phyloP scores from a whole-genome alignment of 2,888 invertebrate genomes.

The Cosmia pyralina region DNA sequence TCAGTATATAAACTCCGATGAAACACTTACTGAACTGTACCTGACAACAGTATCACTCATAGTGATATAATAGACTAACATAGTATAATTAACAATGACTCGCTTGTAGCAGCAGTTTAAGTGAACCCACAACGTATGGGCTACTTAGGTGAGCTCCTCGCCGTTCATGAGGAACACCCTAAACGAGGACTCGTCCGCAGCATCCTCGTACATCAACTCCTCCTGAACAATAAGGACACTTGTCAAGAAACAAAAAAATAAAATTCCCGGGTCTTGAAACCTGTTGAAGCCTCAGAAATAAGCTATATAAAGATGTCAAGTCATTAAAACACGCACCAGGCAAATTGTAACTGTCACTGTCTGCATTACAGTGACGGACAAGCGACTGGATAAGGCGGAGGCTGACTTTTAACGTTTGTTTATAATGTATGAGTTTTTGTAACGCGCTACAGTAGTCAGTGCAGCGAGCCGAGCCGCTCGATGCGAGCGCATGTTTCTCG shows the following conservation, averaged over 20 bases:
- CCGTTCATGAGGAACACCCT: conserved; percentile 85
- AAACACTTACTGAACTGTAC: conserved; percentile 66
- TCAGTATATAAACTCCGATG: conserved; percentile 68
- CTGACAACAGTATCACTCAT: conserved; percentile 67
- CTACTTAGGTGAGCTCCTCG: conserved; percentile 75
- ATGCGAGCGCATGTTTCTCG: no score
- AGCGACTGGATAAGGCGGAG: no score
- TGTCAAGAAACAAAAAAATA: neutral
- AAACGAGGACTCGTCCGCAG: conserved; percentile 84
- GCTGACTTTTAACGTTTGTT: no score
- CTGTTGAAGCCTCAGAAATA: neutral
- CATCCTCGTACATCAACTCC: conserved; percentile 86
- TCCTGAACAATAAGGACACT: conserved; percentile 74
- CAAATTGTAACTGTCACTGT: no score
- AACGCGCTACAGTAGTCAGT: no score
- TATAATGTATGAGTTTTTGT: no score
- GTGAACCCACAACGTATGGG: conserved; percentile 4
- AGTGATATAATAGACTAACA: conserved; percentile 65
- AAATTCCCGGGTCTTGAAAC: neutral
- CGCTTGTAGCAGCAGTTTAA: conserved; percentile 48
- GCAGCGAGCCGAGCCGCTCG: no score
- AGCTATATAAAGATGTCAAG: neutral
- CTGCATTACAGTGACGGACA: neutral
- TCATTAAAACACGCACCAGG: neutral
- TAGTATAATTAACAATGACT: conserved; percentile 61